These are phyloP conservation scores for Selenia dentaria DNA, from an alignment of 2,888 invertebrate species.

Conservation along the genomic window DNA sequence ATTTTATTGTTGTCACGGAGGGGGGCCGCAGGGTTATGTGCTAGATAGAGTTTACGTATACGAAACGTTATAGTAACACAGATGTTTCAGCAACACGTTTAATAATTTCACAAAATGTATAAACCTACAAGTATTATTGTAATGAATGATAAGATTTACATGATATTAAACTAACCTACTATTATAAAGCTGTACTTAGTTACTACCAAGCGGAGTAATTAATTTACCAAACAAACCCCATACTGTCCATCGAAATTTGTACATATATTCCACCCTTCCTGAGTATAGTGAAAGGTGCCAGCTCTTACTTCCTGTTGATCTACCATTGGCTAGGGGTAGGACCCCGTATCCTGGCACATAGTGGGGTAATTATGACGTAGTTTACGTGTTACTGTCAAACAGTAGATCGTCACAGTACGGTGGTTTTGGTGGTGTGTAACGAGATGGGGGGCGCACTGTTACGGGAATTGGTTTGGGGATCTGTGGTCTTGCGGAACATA, in stretches of 20 bases:
- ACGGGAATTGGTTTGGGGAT: neutral
- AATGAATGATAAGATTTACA: too few species aligned
- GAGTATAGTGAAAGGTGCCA: conserved; percentile 1
- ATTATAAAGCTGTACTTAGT: too few species aligned
- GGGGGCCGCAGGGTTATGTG: too few species aligned
- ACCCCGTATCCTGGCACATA: conserved; percentile 20
- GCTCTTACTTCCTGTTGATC: conserved; percentile 18
- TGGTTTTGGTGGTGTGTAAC: neutral
- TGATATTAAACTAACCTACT: too few species aligned
- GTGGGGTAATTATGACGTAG: conserved; percentile 21
- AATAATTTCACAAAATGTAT: too few species aligned
- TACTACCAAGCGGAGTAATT: too few species aligned
- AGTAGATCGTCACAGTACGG: conserved; percentile 20
- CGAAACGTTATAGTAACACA: too few species aligned
- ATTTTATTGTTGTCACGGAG: too few species aligned
- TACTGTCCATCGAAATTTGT: conserved; percentile 4
- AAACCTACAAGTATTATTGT: too few species aligned
- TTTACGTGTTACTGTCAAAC: conserved; percentile 5
- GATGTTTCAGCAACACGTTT: too few species aligned
- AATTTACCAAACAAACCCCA: neutral
- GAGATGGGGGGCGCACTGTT: neutral
- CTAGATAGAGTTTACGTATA: too few species aligned
- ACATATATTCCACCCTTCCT: conserved; percentile 22
- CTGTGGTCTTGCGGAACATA: too few species aligned
- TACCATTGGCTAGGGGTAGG: conserved; percentile 23